Base-by-base conservation (phyloP, 2,888 invertebrate species). In the Agrotis exclamationis region DNA sequence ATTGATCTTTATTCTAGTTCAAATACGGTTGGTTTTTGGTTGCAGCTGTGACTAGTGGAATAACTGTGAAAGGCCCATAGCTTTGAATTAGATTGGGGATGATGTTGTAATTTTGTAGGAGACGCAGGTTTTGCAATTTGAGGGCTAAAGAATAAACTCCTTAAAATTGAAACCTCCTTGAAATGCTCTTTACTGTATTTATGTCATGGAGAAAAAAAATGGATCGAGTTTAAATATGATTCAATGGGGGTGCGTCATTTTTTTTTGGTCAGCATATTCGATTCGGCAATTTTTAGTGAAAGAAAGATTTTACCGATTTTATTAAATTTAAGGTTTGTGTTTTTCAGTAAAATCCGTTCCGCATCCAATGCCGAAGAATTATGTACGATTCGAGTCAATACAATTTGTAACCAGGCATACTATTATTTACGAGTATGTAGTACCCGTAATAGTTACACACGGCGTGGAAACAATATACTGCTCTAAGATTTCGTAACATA, bases 381-480 rank as follows among this genome's bases (percentile, higher is more conserved):
- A 54, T 18, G 18, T 54, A 18, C 4, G 18, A 18, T 4, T 18
- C 18, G 5, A 28, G 28, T 54, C 11, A 11, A 54, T 11, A 28
- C 18, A 11, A n/a, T 54, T 54, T 18, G n/a, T 9, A 5, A 39
- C 39, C 33, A 33, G 33, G 33, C 7, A 33, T 33, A 33, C 9
- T 33, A 33, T 33, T 7, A 33, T 33, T 33, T 33, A 53, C 18
- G 16, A 24, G 54, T 54, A n/a, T 54, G 16, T 18, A 54, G 5
- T 16, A 0, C 54, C n/a, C 54, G 11, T 33, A 13, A n/a, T 4
- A 24, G 18, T 16, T 9, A 4, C 2, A 56, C 56, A 56, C 56
- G n/a, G n/a, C n/a, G 56, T 56, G 33, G 56, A 56, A 56, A 64
- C 47, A 48, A 22, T 14, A 9, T 18, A 66, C 9, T 11, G 11